phyloP scores from a whole-genome alignment of 1,140 invertebrate species.

The Elymnias hypermnestra region DNA sequence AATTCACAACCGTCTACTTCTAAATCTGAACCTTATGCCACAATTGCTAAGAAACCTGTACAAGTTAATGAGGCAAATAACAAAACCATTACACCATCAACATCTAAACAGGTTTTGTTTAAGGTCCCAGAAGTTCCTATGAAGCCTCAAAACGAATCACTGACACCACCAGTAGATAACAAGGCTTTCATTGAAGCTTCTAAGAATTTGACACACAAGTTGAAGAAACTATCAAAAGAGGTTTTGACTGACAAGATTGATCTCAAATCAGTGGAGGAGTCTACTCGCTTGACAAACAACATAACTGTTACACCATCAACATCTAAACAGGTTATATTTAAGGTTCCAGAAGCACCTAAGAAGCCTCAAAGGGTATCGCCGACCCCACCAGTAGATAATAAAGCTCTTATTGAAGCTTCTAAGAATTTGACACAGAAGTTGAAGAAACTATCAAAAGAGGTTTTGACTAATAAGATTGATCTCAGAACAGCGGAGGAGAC shows the following conservation, averaged over 20 bases:
- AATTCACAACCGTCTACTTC: conserved; percentile 60
- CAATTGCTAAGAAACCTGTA: conserved; percentile 41
- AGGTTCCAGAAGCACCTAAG: conserved; percentile 49
- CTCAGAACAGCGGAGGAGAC: conserved; percentile 70
- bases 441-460: conserved; percentile 92
- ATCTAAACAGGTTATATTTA: conserved; percentile 50
- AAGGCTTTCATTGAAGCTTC: conserved; percentile 91
- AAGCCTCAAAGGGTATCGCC: conserved; percentile 46
- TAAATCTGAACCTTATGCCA: conserved; percentile 53
- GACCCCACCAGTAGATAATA: conserved; percentile 78
- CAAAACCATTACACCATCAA: conserved; percentile 52
- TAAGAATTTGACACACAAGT: conserved; percentile 92
- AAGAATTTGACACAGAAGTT: conserved; percentile 94
- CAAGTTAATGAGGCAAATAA: conserved; percentile 39
- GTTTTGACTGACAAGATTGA: no score
- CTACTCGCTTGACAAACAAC: conserved; percentile 31
- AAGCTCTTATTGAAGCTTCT: conserved; percentile 90
- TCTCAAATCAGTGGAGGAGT: no score
- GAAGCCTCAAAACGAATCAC: conserved; percentile 44
- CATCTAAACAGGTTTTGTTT: conserved; percentile 50
- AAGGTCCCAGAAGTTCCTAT: conserved; percentile 50
- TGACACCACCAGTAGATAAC: conserved; percentile 77
- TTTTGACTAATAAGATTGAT: conserved; percentile 82
- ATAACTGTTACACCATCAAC: conserved; percentile 54
- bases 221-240: conserved; percentile 93